A percentile compares a stretch with the other conserved stretches of the same genome.
These are phyloP conservation scores for Parazoanthus swiftii DNA, from an alignment of 92 coral and sea anemone genomes.

Conservation along the genomic window DNA sequence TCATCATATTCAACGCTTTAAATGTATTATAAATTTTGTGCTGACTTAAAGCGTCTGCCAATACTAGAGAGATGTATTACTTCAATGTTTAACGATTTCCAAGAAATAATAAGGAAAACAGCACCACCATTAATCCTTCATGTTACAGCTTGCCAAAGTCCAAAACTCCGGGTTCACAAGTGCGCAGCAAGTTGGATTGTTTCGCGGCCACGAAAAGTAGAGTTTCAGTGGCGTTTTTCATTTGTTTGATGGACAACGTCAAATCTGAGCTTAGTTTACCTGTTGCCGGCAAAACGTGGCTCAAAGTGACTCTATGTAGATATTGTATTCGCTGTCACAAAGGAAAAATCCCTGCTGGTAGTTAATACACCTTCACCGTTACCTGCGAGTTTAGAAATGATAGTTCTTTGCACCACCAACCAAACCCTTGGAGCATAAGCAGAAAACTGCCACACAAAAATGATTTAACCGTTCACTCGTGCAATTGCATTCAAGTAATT, in stretches of 20 bases:
- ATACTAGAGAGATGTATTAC: too few relatives aligned
- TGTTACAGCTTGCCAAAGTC: neutral
- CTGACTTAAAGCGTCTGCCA: too few relatives aligned
- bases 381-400: neutral
- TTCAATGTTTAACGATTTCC: neutral
- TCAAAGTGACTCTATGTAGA: neutral
- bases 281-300: neutral
- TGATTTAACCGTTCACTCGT: neutral
- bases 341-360: neutral
- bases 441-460: neutral
- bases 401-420: slow-evolving; percentile 2
- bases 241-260: neutral
- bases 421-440: neutral
- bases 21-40: too few relatives aligned
- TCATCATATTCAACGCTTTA: too few relatives aligned
- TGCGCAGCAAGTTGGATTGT: neutral
- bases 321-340: neutral
- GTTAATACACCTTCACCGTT: neutral
- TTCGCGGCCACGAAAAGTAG: neutral
- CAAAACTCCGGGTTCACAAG: neutral
- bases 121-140: neutral
- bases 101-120: neutral
- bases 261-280: neutral
- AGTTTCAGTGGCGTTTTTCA: neutral
- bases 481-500: neutral